Conservation (phyloP, 2,888 invertebrate species). For the Eilema griseolum region DNA sequence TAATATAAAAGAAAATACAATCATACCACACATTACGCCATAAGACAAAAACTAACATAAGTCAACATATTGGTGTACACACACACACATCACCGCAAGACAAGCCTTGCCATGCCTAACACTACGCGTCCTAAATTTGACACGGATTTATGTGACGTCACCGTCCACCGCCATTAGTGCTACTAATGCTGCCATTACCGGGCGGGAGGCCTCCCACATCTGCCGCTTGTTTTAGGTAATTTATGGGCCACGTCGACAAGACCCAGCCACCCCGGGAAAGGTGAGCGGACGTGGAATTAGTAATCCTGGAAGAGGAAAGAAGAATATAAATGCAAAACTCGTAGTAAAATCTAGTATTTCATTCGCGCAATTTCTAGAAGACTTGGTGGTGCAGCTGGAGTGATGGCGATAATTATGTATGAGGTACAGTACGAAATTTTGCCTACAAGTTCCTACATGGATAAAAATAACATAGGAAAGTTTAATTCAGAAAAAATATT, state of each 20-base stretch:
- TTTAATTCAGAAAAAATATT: background rate
- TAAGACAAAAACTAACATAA: background rate
- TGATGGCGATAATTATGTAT: background rate
- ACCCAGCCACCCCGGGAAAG: conserved; percentile 68
- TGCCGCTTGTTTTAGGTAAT: conserved; percentile 87
- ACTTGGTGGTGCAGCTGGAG: background rate
- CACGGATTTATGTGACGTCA: conserved; percentile 86
- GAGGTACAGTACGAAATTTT: background rate
- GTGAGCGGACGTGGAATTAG: conserved; percentile 55
- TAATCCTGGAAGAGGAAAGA: conserved; percentile 52
- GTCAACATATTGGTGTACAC: conserved; percentile 8
- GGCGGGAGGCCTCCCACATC: conserved; percentile 71
- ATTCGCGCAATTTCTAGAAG: background rate
- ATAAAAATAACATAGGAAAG: background rate
- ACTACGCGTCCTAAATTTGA: conserved; percentile 77
- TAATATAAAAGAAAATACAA: background rate
- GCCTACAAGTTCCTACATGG: too few relatives aligned
- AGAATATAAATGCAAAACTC: background rate
- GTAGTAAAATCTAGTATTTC: background rate
- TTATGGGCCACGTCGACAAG: conserved; percentile 78
- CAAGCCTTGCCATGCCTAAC: conserved; percentile 44
- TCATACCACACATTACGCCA: background rate
- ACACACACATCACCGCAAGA: conserved; percentile 30
- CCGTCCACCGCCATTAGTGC: conserved; percentile 82
- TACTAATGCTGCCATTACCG: conserved; percentile 86